These are phyloP conservation scores for Rhynchophorus ferrugineus DNA, from an alignment of 1,140 invertebrate genomes.

Conservation along the genomic window DNA sequence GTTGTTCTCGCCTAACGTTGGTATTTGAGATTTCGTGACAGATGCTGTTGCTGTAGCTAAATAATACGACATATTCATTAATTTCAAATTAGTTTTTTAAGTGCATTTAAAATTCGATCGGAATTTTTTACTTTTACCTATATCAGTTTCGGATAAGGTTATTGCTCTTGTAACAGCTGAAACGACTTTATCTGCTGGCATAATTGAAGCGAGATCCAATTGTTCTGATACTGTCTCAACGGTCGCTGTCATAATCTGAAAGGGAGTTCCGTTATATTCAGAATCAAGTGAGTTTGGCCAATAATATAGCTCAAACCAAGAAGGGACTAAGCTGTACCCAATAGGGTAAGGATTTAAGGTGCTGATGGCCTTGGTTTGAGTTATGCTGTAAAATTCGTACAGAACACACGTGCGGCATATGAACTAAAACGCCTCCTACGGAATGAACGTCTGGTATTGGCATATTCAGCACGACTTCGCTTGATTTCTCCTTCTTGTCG, in stretches of 20 bases:
- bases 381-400: conserved; percentile 41
- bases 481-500: conserved; percentile 57
- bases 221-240: conserved; percentile 88
- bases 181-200: conserved; percentile 73
- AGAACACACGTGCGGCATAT: conserved; percentile 81
- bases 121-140: conserved; percentile 59
- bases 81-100: neutral
- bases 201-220: conserved; percentile 71
- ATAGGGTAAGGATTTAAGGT: conserved; percentile 14
- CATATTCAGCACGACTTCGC: conserved; percentile 57
- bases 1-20: conserved; percentile 62
- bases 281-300: neutral
- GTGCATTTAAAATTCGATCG: no score
- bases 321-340: conserved; percentile 11
- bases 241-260: conserved; percentile 85
- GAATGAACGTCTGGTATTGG: conserved; percentile 61
- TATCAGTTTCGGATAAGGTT: conserved; percentile 82
- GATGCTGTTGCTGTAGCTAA: conserved; percentile 55
- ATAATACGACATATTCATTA: neutral
- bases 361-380: conserved; percentile 27
- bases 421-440: conserved; percentile 74
- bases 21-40: conserved; percentile 55
- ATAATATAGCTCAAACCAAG: conserved; percentile 26
- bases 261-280: conserved; percentile 18
- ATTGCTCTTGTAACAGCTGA: conserved; percentile 76